Base-by-base conservation (phyloP, 2,113 vertebrate species). In the Periophthalmus modestus region DNA sequence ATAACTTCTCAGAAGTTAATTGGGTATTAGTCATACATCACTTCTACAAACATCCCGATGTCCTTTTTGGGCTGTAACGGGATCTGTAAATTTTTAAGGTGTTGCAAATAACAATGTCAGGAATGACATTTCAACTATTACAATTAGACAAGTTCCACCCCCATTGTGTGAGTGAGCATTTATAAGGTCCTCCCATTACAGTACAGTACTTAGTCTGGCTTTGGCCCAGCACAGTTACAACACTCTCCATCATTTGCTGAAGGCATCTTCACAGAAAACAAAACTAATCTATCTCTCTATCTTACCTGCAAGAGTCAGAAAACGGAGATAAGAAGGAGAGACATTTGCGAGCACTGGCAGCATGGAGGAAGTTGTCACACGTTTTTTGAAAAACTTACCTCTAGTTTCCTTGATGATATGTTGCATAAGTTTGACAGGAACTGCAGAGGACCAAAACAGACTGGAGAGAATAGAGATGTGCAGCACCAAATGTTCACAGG, bases 401-500 rank as follows among this genome's bases (percentile, higher is more conserved):
- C 73, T 75, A 72, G 19, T 74, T 9, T 39, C 69, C 23, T 62
- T 89, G 54, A 34, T 91, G 50, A 23, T 87, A 54, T 72, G 18
- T 39, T 48, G 48, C 11, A 78, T 61, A 72, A 61, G 23, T 76
- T 68, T 78, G 79, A 48, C 7, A 68, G 82, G 73, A 79, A 78
- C 79, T 68, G 76, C 76, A 77, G 71, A 66, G 57, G 73, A 73
- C 47, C 73, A 12, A 72, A 43, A 28, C 34, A 46, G 47, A 46
- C 72, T 90, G 73, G 85, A 90, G 69, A 89, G 77, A 79, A 91
- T 90, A 66, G 61, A 84, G 2, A 52, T 24, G 18, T 93, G 92
- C 72, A 66, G 63, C 57, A 82, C 80, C 14, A 73, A 59, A 12
- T 94, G 93, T 70, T 87, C 88, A 75, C 74, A 92, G 92, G 93